Evolutionary conservation across 2,888 invertebrate species (phyloP).

Genomic region (Erebia ligea): DNA sequence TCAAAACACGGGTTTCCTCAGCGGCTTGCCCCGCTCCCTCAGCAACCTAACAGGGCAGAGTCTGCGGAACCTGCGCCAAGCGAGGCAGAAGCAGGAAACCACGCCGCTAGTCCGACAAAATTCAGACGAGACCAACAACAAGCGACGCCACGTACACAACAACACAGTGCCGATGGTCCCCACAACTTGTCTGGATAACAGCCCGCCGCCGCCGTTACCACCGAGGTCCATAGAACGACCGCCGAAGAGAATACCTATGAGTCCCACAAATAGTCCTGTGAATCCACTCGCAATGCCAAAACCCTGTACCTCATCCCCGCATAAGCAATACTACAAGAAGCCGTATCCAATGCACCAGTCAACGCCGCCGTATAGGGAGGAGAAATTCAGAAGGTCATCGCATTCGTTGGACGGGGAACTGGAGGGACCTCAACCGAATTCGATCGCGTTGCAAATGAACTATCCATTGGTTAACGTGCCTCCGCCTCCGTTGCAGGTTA

Average conservation of each 20-base stretch:
- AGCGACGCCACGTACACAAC: slow-evolving; percentile 57
- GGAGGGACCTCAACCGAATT: slow-evolving; percentile 80
- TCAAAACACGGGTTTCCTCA: slow-evolving; percentile 65
- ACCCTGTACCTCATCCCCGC: slow-evolving; percentile 42
- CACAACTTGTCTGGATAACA: slow-evolving; percentile 72
- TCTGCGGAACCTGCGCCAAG: slow-evolving; percentile 63
- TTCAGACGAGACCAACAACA: slow-evolving; percentile 59
- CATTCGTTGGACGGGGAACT: slow-evolving; percentile 70
- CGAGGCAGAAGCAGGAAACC: slow-evolving; percentile 60
- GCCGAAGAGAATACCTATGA: slow-evolving; percentile 56
- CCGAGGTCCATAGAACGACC: slow-evolving; percentile 63
- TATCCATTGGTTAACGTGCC: slow-evolving; percentile 85
- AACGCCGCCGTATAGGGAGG: slow-evolving; percentile 59
- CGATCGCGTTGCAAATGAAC: slow-evolving; percentile 86
- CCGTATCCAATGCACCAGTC: slow-evolving; percentile 63
- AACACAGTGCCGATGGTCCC: slow-evolving; percentile 71
- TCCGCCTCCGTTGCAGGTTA: slow-evolving; percentile 76
- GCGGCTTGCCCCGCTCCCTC: slow-evolving; percentile 73
- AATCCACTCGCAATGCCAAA: slow-evolving; percentile 58
- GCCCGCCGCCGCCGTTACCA: slow-evolving; percentile 68
- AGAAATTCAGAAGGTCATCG: slow-evolving; percentile 59
- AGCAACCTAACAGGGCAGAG: slow-evolving; percentile 79
- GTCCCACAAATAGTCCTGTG: slow-evolving; percentile 52
- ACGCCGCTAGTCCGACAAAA: slow-evolving; percentile 59
- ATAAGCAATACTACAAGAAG: slow-evolving; percentile 55